Evolutionary conservation across 2,888 invertebrate genomes (phyloP).

Genomic region (Xylota segnis): DNA sequence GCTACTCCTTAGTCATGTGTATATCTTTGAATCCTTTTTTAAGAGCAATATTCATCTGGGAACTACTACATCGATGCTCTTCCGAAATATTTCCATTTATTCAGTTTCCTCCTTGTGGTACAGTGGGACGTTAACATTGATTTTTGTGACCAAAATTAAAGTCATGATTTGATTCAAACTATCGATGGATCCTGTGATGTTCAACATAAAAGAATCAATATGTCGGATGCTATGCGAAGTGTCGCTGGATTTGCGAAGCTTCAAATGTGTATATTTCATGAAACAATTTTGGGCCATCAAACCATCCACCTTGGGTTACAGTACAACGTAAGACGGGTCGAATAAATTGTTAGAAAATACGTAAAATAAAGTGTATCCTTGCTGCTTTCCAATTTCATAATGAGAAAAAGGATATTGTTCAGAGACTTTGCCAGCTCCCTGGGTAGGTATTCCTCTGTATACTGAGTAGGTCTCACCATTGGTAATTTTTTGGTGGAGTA

Average conservation of each 20-base stretch:
- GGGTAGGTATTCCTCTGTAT: conserved; percentile 14
- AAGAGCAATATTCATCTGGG: conserved; percentile 48
- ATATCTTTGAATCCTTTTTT: conserved; percentile 43
- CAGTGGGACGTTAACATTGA: neutral
- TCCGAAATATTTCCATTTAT: conserved; percentile 41
- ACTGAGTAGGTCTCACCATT: conserved; percentile 25
- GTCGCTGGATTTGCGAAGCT: too few species aligned
- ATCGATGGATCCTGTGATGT: too few species aligned
- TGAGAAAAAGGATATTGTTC: conserved; percentile 68
- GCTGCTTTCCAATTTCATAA: conserved; percentile 63
- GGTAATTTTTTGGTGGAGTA: conserved; percentile 1
- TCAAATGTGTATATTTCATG: too few species aligned
- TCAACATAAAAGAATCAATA: too few species aligned
- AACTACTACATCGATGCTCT: conserved; percentile 41
- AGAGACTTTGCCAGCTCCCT: conserved; percentile 55
- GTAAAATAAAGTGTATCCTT: conserved; percentile 40
- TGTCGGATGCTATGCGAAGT: too few species aligned
- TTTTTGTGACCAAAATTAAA: neutral
- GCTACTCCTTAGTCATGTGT: conserved; percentile 4
- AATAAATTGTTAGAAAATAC: neutral
- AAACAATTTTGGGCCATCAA: neutral
- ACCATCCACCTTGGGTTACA: neutral
- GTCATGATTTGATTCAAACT: too few species aligned
- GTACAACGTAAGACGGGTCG: neutral
- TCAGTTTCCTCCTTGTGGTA: neutral